phyloP scores from a whole-genome alignment of 1,140 invertebrate species.

The Coptotermes formosanus region DNA sequence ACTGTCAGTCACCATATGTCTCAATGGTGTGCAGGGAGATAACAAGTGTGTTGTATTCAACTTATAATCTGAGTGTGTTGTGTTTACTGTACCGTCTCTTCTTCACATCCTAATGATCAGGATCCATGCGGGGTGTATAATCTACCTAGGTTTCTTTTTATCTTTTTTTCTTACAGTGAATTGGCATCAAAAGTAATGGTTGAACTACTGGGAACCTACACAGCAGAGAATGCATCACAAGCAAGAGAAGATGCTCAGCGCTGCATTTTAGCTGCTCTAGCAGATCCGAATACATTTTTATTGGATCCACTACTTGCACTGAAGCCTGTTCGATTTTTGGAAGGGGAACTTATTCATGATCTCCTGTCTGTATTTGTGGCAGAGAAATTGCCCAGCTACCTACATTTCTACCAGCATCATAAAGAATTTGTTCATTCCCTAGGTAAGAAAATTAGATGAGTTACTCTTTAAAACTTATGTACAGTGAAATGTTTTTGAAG shows the following conservation, averaged over 20 bases:
- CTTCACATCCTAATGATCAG: background rate
- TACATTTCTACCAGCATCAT: slow-evolving; percentile 88
- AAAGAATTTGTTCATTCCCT: slow-evolving; percentile 89
- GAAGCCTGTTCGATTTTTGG: slow-evolving; percentile 93
- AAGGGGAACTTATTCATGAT: slow-evolving; percentile 94
- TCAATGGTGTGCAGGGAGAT: background rate
- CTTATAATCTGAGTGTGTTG: background rate
- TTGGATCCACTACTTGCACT: slow-evolving; percentile 89
- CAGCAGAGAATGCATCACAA: slow-evolving; percentile 93
- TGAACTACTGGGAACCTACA: slow-evolving; percentile 92
- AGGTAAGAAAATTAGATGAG: slow-evolving; percentile 52
- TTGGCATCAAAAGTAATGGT: slow-evolving; percentile 95
- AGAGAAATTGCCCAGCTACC: slow-evolving; percentile 86
- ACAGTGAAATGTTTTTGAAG: no score
- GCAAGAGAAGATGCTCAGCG: slow-evolving; percentile 94
- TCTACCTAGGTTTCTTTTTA: slow-evolving; percentile 34
- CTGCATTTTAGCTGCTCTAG: slow-evolving; percentile 92
- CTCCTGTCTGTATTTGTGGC: slow-evolving; percentile 94
- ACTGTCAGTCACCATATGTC: no score
- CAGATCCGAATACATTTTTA: slow-evolving; percentile 92
- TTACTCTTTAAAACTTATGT: no score
- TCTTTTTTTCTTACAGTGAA: slow-evolving; percentile 62
- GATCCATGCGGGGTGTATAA: no score
- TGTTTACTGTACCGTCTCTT: background rate
- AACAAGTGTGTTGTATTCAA: background rate